These are phyloP conservation scores for Vultur gryphus DNA, from an alignment of 2,797 vertebrate genomes.

Conservation along the genomic window DNA sequence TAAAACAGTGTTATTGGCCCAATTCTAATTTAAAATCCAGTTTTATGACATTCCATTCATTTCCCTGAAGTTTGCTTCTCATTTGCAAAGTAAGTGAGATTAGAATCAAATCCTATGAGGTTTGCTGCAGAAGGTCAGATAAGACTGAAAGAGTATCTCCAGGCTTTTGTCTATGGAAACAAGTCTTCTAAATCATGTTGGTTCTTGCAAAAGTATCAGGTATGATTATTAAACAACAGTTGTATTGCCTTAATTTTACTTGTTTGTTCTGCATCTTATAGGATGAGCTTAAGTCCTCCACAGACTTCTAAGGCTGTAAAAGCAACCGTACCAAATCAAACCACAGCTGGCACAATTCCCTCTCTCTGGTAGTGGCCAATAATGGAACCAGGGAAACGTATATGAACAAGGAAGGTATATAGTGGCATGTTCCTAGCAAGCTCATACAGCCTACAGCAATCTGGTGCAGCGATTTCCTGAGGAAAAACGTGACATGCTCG, in stretches of 20 bases:
- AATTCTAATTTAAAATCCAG: conserved; percentile 23
- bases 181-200: not conserved
- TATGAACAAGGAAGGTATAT: not conserved
- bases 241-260: not conserved
- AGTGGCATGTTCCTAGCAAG: not conserved
- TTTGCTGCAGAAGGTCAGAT: conserved; percentile 27
- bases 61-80: not conserved
- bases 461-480: not conserved
- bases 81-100: not conserved
- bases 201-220: not conserved
- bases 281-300: not conserved
- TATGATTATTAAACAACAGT: not conserved
- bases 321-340: not conserved
- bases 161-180: not conserved
- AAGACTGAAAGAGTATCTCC: conserved; percentile 13
- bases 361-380: not conserved
- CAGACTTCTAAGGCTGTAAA: not conserved
- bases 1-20: not conserved
- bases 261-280: not conserved
- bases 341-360: not conserved
- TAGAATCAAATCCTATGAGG: not conserved
- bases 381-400: not conserved
- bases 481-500: not conserved
- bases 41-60: conserved; percentile 42
- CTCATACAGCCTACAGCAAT: not conserved